These are phyloP conservation scores for Enteromius viviparus DNA, from an alignment of 2,797 vertebrate species.

Conservation along the genomic window DNA sequence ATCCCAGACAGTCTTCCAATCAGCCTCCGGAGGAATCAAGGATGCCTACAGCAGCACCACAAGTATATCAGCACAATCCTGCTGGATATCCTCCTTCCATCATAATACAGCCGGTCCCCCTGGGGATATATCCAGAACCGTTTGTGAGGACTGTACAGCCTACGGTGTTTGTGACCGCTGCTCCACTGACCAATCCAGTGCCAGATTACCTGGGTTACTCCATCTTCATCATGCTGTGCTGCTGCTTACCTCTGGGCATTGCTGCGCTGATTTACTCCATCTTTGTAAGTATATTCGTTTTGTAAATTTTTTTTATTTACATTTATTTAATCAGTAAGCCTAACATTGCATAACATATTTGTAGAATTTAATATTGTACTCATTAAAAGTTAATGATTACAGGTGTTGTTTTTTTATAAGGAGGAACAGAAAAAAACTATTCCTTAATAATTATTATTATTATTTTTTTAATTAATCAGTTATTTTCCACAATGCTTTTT, in stretches of 20 bases:
- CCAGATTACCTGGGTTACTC: conserved; percentile 79
- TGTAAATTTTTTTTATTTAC: not conserved
- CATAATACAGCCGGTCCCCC: conserved; percentile 35
- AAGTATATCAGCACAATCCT: not conserved
- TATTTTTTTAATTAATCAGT: no score
- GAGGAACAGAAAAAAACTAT: no score
- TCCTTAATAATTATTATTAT: no score
- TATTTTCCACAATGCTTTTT: no score
- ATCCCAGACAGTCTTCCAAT: conserved; percentile 56
- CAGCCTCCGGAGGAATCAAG: conserved; percentile 60
- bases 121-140: conserved; percentile 25
- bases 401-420: not conserved
- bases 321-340: not conserved
- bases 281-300: conserved; percentile 69
- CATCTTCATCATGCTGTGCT: conserved; percentile 79
- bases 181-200: conserved; percentile 56
- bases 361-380: not conserved
- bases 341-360: not conserved
- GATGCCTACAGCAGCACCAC: not conserved
- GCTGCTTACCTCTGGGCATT: conserved; percentile 78
- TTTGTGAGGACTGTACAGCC: conserved; percentile 65
- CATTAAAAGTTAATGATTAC: not conserved
- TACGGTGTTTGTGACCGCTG: conserved; percentile 60
- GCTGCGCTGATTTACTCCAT: conserved; percentile 78
- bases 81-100: conserved; percentile 46